phyloP scores from a whole-genome alignment of 2,888 invertebrate species.

The Laothoe populi region DNA sequence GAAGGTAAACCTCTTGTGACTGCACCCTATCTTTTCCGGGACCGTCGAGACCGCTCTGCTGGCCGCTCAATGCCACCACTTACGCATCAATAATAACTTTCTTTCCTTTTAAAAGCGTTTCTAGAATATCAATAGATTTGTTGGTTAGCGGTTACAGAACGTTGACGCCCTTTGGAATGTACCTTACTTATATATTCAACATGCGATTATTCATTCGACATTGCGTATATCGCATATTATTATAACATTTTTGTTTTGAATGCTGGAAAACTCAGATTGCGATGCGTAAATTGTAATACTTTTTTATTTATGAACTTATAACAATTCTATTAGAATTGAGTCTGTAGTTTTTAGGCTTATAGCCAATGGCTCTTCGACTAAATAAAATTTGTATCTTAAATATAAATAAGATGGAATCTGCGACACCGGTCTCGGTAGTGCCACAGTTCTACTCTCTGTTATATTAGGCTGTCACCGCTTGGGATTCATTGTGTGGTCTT shows the following conservation, averaged over 20 bases:
- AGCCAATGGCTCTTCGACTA: too few species aligned
- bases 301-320: too few species aligned
- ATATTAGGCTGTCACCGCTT: too few species aligned
- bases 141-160: conserved; percentile 45
- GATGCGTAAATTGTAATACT: neutral
- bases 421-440: too few species aligned
- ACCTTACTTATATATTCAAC: neutral
- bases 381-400: too few species aligned
- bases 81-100: conserved; percentile 48
- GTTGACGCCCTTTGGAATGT: conserved; percentile 27
- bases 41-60: conserved; percentile 19
- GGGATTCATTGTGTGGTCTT: neutral
- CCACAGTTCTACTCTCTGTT: too few species aligned
- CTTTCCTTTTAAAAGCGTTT: conserved; percentile 57
- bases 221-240: neutral
- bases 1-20: conserved; percentile 40
- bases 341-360: too few species aligned
- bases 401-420: too few species aligned
- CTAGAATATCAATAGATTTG: conserved; percentile 57
- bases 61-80: conserved; percentile 37
- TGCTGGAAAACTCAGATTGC: neutral
- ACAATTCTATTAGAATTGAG: too few species aligned
- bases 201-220: neutral
- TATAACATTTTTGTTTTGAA: neutral
- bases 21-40: conserved; percentile 30